Base-by-base conservation (phyloP, 2,888 invertebrate species). In the Ectobius pallidus region DNA sequence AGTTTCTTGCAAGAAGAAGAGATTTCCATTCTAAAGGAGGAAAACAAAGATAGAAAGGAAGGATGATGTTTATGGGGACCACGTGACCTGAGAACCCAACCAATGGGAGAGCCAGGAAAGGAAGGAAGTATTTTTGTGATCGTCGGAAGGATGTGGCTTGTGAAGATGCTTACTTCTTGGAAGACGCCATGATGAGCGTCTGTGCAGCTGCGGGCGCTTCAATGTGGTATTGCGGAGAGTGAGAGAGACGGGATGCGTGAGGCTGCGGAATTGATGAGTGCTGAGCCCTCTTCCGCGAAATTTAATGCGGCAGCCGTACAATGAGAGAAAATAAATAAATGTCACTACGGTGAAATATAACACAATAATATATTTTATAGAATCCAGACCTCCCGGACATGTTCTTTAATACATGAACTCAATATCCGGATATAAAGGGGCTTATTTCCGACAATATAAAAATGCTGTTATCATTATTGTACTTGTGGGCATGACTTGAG, bases 91-190 rank as follows among this genome's bases (percentile, higher is more conserved):
- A 25, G 62, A 44, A 18, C 30, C 46, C 65, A 22, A 46, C 65
- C 65, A 65, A 65, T 65, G 22, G 65, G 20, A 65, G 30, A 30
- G 58, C 58, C 30, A 1, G 30, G 58, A 58, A 58, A 81, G 81
- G 80, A 80, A 80, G 80, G 79, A 79, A 79, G 78, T 77, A 78
- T 77, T 78, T 78, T 69, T 58, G 62, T 44, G 74, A 77, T 78
- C 49, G 63, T 68, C 70, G 75, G 78, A 77, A 80, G 78, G 78
- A 77, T 74, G 72, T 68, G 70, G 75, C 71, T 72, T 72, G 75
- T 73, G 73, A 52, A 20, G 63, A 44, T 67, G 16, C 67, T 46
- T 46, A n/a, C 30, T 58, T 67, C 67, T 46, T n/a, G 16, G 58
- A 58, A 58, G 44, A 67, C 27, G 44, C 30, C 67, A 25, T 30